Evolutionary conservation across 2,113 vertebrate species (phyloP).

Genomic region (Romanogobio albipinnatus): DNA sequence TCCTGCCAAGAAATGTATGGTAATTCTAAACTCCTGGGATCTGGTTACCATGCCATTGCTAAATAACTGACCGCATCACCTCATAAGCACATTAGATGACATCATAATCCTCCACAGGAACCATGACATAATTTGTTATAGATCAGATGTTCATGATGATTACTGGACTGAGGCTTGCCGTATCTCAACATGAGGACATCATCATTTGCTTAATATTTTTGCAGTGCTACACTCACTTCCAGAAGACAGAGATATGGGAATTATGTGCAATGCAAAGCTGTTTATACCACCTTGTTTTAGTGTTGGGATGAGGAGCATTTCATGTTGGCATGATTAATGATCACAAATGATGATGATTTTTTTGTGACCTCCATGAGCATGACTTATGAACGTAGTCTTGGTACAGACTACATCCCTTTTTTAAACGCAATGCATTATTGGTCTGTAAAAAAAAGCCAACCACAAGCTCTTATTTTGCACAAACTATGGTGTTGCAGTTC

Average conservation of each 20-base stretch:
- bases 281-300: conserved; percentile 10
- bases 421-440: neutral
- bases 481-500: neutral
- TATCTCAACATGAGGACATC: neutral
- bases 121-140: conserved; percentile 32
- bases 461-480: conserved; percentile 16
- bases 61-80: conserved; percentile 11
- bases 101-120: neutral
- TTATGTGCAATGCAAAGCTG: neutral
- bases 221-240: neutral
- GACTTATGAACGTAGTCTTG: neutral
- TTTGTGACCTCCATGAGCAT: neutral
- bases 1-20: neutral
- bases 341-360: neutral
- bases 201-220: neutral
- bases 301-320: neutral
- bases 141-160: conserved; percentile 11
- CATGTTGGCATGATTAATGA: neutral
- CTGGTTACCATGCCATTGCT: neutral
- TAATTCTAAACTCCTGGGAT: neutral
- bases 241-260: neutral
- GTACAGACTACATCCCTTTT: neutral
- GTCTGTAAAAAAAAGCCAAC: neutral
- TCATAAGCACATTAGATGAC: conserved; percentile 13
- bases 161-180: neutral